phyloP scores from a whole-genome alignment of 2,797 vertebrate genomes.

The Nyctibius grandis region DNA sequence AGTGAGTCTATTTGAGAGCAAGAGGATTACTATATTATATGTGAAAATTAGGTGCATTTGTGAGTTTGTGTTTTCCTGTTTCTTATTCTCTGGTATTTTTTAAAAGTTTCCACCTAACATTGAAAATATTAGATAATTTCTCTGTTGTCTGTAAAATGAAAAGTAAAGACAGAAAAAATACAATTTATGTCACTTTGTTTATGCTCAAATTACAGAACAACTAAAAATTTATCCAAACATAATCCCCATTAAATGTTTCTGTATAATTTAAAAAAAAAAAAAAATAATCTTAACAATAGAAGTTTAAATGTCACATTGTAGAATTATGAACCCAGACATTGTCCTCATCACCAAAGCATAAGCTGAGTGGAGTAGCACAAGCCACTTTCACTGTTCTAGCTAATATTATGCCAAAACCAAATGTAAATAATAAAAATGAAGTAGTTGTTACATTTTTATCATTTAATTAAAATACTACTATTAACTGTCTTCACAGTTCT shows the following conservation, averaged over 20 bases:
- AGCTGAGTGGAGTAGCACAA: slow-evolving; percentile 4
- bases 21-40: background rate
- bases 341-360: background rate
- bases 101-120: background rate
- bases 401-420: background rate
- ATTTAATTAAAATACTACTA: background rate
- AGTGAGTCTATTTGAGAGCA: background rate
- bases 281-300: background rate
- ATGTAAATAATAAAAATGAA: slow-evolving; percentile 22
- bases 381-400: slow-evolving; percentile 30
- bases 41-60: background rate
- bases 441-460: background rate
- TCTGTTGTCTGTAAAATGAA: background rate
- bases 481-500: background rate
- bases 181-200: background rate
- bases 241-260: background rate
- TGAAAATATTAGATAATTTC: background rate
- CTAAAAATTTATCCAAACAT: background rate
- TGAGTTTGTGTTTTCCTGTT: background rate
- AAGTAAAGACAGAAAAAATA: background rate
- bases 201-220: background rate
- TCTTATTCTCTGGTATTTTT: background rate
- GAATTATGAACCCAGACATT: background rate
- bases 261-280: background rate
- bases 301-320: background rate